These are phyloP conservation scores for Thunnus thynnus DNA, from an alignment of 2,113 vertebrate genomes.

Conservation along the genomic window DNA sequence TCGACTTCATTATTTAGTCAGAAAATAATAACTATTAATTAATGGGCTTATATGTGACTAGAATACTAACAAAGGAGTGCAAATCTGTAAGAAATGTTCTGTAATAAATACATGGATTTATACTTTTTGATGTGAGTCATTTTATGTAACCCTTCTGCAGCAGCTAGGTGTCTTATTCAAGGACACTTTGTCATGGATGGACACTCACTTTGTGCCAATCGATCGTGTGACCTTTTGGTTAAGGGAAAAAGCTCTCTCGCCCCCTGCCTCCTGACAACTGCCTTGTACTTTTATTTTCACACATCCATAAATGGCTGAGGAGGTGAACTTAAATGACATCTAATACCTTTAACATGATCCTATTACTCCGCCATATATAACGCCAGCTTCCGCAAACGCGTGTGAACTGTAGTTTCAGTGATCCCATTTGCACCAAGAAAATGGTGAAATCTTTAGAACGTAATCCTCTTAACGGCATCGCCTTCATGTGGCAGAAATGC, in stretches of 20 bases:
- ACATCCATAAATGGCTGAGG: conserved; percentile 47
- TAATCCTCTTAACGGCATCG: conserved; percentile 64
- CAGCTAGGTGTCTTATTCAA: conserved; percentile 51
- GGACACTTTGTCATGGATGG: conserved; percentile 66
- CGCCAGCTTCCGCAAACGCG: conserved; percentile 10
- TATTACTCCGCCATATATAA: conserved; percentile 42
- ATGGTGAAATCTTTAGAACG: conserved; percentile 44
- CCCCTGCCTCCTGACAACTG: conserved; percentile 51
- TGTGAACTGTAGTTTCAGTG: conserved; percentile 44
- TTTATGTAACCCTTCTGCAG: background rate
- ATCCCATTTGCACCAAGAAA: conserved; percentile 58
- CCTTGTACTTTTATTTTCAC: conserved; percentile 15
- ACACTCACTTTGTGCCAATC: conserved; percentile 59
- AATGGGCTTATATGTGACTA: conserved; percentile 3
- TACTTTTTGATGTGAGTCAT: background rate
- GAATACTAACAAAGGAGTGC: conserved; percentile 19
- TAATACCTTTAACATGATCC: conserved; percentile 63
- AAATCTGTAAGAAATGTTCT: background rate
- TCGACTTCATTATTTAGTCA: conserved; percentile 33
- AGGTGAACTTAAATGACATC: conserved; percentile 60
- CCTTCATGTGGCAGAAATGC: conserved; percentile 31
- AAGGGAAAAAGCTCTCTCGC: conserved; percentile 36
- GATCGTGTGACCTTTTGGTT: conserved; percentile 65
- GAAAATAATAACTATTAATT: conserved; percentile 53
- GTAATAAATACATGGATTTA: conserved; percentile 4